Evolutionary conservation across 2,888 invertebrate species (phyloP), one percentile per base, ranked within the genome.

Genomic region (Drosophila koepferae): DNA sequence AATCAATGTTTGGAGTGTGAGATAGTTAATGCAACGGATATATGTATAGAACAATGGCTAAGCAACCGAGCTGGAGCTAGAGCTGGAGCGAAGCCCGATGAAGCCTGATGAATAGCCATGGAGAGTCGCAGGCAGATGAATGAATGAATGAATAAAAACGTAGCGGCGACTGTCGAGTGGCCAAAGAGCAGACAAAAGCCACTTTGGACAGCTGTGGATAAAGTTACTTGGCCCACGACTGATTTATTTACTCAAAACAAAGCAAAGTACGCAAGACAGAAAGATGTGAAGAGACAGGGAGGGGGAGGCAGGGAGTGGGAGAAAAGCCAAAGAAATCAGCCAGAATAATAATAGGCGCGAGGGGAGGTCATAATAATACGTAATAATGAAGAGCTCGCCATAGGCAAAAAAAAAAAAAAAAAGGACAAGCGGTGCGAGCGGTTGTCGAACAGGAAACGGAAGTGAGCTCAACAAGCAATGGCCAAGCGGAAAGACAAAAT

Each of bases 221-320:
- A 84, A 84, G 86, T 84, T 83, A 81, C 80, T 86, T 81, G 75
- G 81, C 72, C 69, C 60, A 81, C 80, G 83, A 86, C 80, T 86
- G 86, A 84, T 84, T 84, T 84, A 84, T 84, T 84, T 86, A 86
- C 86, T 84, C 69, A 81, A 81, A 84, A 80, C 80, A 83, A 62
- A 62, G 60, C 41, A 48, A 48, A 59, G 68, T 72, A 60, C 20
- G 38, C 20, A 23, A 23, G n/a, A 18, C 12, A 9, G 23, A 6
- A 12, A 40, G 23, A 2, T 7, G 16, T 3, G 23, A 23, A 23
- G 4, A 38, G 38, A 38, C 16, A 16, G 38, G 7, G 38, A 16
- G 23, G 63, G 46, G 48, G 9, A 3, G 9, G n/a, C n/a, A n/a
- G 9, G 10, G 18, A 5, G 43, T 2, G 10, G 48, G 53, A 67